Conservation (phyloP, 1,140 invertebrate genomes). For the Eciton burchellii region DNA sequence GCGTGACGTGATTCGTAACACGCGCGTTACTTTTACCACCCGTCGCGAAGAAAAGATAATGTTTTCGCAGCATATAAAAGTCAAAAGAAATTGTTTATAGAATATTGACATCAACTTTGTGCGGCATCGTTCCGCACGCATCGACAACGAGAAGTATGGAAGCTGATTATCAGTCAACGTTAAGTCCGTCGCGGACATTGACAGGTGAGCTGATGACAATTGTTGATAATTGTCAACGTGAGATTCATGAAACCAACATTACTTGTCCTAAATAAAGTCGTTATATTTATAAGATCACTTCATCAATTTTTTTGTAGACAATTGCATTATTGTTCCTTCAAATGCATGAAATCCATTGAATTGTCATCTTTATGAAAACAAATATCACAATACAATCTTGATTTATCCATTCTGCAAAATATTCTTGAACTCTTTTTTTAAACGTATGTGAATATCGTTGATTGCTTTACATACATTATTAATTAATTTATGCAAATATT, state of each 20-base stretch:
- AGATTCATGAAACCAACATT: background rate
- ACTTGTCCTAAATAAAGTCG: background rate
- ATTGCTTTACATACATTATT: conserved; percentile 25
- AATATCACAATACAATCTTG: background rate
- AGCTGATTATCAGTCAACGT: conserved; percentile 80
- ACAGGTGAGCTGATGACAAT: conserved; percentile 75
- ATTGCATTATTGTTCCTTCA: too few relatives aligned
- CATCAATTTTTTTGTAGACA: too few relatives aligned
- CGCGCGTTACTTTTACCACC: conserved; percentile 23
- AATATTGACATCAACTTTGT: conserved; percentile 9
- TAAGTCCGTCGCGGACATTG: conserved; percentile 79
- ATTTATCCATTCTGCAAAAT: background rate
- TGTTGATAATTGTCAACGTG: conserved; percentile 61
- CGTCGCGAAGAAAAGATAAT: conserved; percentile 57
- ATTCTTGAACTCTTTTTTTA: conserved; percentile 18
- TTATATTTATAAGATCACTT: background rate
- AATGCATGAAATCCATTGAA: background rate
- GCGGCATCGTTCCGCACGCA: conserved; percentile 24
- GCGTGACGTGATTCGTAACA: conserved; percentile 69
- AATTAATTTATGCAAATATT: conserved; percentile 35
- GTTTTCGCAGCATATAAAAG: conserved; percentile 52
- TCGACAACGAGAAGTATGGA: conserved; percentile 73
- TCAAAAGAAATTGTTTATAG: conserved; percentile 43
- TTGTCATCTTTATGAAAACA: background rate
- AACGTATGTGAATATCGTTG: conserved; percentile 17